A percentile compares a stretch with the other conserved stretches of the same genome.
These are phyloP conservation scores for Macrostomum lignano DNA, from an alignment of 1,140 invertebrate genomes.

Conservation along the genomic window DNA sequence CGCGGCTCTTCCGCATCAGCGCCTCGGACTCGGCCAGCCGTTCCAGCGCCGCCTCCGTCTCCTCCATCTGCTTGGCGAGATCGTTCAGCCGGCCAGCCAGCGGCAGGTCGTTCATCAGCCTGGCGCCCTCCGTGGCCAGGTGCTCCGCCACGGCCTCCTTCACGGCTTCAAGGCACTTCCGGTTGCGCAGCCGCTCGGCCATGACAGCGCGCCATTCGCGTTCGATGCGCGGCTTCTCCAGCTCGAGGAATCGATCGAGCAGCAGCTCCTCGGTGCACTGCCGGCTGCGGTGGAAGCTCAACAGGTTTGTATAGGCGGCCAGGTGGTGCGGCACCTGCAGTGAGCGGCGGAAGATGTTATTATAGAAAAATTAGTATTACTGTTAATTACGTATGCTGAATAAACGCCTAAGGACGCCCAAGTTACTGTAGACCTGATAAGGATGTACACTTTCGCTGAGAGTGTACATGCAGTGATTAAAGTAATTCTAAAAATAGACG, in stretches of 20 bases:
- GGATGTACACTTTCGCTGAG: too few species aligned
- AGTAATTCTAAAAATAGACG: too few species aligned
- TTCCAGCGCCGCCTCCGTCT: slow-evolving; percentile 23
- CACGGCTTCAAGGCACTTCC: slow-evolving; percentile 13
- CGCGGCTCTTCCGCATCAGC: slow-evolving; percentile 15
- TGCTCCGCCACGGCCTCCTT: slow-evolving; percentile 17
- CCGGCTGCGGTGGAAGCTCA: slow-evolving; percentile 18
- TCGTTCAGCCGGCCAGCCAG: slow-evolving; percentile 21
- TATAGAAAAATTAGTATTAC: too few species aligned
- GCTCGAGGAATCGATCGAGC: slow-evolving; percentile 18
- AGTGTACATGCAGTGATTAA: too few species aligned
- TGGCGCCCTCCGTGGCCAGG: slow-evolving; percentile 18
- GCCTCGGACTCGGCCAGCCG: slow-evolving; percentile 12
- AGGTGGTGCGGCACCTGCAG: slow-evolving; percentile 16
- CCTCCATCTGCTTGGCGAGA: slow-evolving; percentile 24
- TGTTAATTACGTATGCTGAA: too few species aligned
- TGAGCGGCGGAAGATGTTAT: too few species aligned
- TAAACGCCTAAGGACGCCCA: too few species aligned
- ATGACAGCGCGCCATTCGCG: too few species aligned
- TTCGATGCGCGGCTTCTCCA: slow-evolving; percentile 21
- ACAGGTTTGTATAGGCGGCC: slow-evolving; percentile 16
- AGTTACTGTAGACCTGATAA: too few species aligned
- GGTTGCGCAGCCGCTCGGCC: slow-evolving; percentile 21
- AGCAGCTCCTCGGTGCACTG: slow-evolving; percentile 19
- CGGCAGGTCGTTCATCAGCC: slow-evolving; percentile 20